Evolutionary conservation across 2,797 vertebrate species (phyloP).

Genomic region (Taenioides sp.): DNA sequence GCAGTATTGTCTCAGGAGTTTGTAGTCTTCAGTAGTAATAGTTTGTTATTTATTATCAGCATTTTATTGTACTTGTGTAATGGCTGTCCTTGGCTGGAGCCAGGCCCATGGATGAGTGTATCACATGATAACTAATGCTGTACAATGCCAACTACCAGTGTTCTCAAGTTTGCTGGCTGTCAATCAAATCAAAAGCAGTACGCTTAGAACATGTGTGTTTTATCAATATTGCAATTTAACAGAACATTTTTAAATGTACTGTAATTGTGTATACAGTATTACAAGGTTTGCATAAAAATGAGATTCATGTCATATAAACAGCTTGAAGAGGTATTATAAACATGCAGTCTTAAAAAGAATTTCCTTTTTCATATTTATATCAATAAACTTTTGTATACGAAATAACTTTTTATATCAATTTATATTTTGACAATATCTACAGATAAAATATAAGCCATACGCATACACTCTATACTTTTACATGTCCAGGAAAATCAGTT

Average conservation of each 20-base stretch:
- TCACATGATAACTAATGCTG: constrained; percentile 57
- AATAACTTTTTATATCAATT: constrained; percentile 1
- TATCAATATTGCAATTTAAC: constrained; percentile 51
- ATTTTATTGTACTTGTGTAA: constrained; percentile 58
- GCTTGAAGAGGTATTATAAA: constrained; percentile 58
- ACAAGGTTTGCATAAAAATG: constrained; percentile 61
- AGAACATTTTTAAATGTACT: constrained; percentile 55
- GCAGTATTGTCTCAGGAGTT: constrained; percentile 77
- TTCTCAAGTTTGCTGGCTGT: constrained; percentile 74
- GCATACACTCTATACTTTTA: background rate
- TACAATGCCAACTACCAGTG: constrained; percentile 58
- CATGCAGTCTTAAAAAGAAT: constrained; percentile 68
- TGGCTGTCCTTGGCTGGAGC: constrained; percentile 35
- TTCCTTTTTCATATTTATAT: constrained; percentile 77
- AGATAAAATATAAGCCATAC: background rate
- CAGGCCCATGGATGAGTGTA: constrained; percentile 26
- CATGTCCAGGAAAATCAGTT: no score
- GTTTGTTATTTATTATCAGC: constrained; percentile 69
- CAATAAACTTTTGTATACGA: constrained; percentile 77
- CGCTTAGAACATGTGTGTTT: constrained; percentile 67
- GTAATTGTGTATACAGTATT: constrained; percentile 59
- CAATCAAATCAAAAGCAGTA: constrained; percentile 78
- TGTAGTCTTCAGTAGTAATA: constrained; percentile 60
- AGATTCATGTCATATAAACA: constrained; percentile 59
- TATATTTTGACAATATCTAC: background rate